phyloP scores from a whole-genome alignment of 1,140 invertebrate species.

The Theocolax elegans region DNA sequence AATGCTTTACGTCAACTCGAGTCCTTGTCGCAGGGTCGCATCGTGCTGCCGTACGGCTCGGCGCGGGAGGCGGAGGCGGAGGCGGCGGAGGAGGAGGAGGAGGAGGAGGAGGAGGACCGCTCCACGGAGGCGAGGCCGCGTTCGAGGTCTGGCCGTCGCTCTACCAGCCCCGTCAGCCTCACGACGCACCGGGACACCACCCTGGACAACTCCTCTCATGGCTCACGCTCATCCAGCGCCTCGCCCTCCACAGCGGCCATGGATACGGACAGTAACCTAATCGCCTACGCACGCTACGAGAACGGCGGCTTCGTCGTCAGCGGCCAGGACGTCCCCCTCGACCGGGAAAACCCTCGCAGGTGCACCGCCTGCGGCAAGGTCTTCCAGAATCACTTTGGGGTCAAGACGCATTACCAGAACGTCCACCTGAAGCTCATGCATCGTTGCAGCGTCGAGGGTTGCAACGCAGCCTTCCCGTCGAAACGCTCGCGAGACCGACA shows the following conservation, averaged over 20 bases:
- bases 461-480: slow-evolving; percentile 95
- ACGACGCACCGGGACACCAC: slow-evolving; percentile 58
- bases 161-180: slow-evolving; percentile 68
- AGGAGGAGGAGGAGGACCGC: slow-evolving; percentile 25
- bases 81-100: slow-evolving; percentile 30
- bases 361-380: slow-evolving; percentile 93
- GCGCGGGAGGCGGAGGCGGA: slow-evolving; percentile 39
- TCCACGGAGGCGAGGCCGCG: slow-evolving; percentile 45
- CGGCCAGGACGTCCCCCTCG: slow-evolving; percentile 85
- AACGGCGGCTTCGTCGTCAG: slow-evolving; percentile 76
- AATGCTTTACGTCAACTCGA: slow-evolving; percentile 83
- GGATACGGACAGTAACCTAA: slow-evolving; percentile 66
- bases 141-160: slow-evolving; percentile 66
- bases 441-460: slow-evolving; percentile 95
- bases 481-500: slow-evolving; percentile 93
- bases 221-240: slow-evolving; percentile 66
- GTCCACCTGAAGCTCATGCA: slow-evolving; percentile 96
- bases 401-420: slow-evolving; percentile 96
- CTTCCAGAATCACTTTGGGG: slow-evolving; percentile 94
- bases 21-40: slow-evolving; percentile 81
- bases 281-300: slow-evolving; percentile 76
- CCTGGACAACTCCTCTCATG: slow-evolving; percentile 65
- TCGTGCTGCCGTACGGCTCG: slow-evolving; percentile 54
- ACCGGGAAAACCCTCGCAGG: slow-evolving; percentile 82
- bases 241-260: slow-evolving; percentile 67